A percentile compares a stretch with the other conserved stretches of the same genome.
phyloP scores from a whole-genome alignment of 2,113 vertebrate genomes.

The Lophura nycthemera region DNA sequence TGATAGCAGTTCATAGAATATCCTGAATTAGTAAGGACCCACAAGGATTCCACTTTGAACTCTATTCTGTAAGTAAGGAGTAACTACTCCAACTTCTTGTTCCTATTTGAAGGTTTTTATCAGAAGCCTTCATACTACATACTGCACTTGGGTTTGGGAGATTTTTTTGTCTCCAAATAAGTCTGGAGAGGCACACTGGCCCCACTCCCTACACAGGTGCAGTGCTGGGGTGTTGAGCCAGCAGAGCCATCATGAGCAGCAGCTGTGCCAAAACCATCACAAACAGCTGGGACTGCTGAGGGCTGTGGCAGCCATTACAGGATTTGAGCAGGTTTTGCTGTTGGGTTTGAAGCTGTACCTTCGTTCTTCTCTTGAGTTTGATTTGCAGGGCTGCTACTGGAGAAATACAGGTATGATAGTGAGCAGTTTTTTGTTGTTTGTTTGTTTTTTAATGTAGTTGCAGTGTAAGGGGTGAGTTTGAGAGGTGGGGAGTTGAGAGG shows the following conservation, averaged over 20 bases:
- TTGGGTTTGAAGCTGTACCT: neutral
- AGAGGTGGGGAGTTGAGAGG: neutral
- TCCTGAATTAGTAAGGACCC: neutral
- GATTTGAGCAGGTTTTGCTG: rapidly evolving
- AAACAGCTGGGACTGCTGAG: neutral
- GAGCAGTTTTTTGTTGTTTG: neutral
- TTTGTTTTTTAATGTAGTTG: no score
- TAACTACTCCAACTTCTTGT: neutral
- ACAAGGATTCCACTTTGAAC: neutral
- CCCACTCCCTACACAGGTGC: neutral
- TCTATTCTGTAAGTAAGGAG: neutral
- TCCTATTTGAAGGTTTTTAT: neutral
- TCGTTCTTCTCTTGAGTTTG: rapidly evolving
- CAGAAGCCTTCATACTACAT: neutral
- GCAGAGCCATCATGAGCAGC: neutral
- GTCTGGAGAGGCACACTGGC: rapidly evolving
- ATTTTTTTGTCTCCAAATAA: neutral
- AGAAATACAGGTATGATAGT: neutral
- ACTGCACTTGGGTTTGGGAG: neutral
- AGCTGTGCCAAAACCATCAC: neutral
- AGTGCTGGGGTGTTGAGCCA: neutral
- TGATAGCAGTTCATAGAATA: neutral
- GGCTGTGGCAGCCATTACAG: neutral
- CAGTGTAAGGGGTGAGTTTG: neutral
- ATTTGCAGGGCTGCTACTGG: neutral